These are phyloP conservation scores for Thyatira batis DNA, from an alignment of 2,888 invertebrate species.

Conservation along the genomic window DNA sequence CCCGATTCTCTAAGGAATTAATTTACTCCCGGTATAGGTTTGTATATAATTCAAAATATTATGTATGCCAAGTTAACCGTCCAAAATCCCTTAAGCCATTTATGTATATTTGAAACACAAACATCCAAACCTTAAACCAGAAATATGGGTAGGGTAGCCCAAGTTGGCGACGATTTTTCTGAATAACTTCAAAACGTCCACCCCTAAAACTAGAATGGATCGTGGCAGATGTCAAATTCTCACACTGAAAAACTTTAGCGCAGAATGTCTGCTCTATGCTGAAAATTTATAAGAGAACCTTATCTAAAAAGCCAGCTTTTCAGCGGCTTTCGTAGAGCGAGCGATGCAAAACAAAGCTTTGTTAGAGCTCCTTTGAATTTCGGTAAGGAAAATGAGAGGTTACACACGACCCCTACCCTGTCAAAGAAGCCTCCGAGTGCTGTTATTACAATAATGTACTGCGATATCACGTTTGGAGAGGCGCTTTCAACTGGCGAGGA, in stretches of 20 bases:
- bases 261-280: constrained; percentile 65
- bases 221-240: constrained; percentile 68
- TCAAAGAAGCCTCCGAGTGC: constrained; percentile 74
- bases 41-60: too few relatives aligned
- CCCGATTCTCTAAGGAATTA: too few relatives aligned
- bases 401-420: constrained; percentile 66
- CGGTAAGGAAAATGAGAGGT: constrained; percentile 80
- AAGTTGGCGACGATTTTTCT: too few relatives aligned
- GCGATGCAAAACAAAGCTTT: constrained; percentile 81
- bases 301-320: constrained; percentile 81
- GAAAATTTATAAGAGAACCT: constrained; percentile 77
- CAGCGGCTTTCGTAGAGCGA: constrained; percentile 69
- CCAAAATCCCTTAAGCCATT: too few relatives aligned
- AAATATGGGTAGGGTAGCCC: too few relatives aligned
- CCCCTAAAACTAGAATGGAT: constrained; percentile 64
- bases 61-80: too few relatives aligned
- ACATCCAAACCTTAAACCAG: too few relatives aligned
- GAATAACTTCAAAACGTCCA: constrained; percentile 49
- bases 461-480: constrained; percentile 67
- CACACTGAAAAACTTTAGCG: constrained; percentile 71
- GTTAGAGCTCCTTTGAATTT: constrained; percentile 80
- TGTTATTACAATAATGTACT: constrained; percentile 79
- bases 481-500: constrained; percentile 43
- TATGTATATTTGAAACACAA: too few relatives aligned
- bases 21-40: too few relatives aligned